Percentiles rank a stretch among this genome's conserved stretches.
phyloP scores from a whole-genome alignment of 1,140 invertebrate species.

The Aphaenogaster floridana region DNA sequence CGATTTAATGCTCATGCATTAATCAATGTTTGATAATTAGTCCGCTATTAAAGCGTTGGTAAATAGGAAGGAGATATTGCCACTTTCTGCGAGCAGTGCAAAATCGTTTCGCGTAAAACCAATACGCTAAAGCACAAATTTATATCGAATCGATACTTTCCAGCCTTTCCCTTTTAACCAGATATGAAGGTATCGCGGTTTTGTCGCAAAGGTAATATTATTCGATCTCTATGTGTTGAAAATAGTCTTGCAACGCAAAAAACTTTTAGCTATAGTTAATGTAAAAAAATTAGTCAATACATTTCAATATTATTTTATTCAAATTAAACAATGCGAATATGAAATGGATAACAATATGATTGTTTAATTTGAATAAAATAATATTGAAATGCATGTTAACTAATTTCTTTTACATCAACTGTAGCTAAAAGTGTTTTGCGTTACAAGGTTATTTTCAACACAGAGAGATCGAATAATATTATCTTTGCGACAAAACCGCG shows the following conservation, averaged over 20 bases:
- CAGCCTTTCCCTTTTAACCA: constrained; percentile 46
- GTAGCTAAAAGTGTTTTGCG: constrained; percentile 25
- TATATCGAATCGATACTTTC: constrained; percentile 48
- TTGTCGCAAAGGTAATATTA: constrained; percentile 22
- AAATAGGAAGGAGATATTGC: constrained; percentile 46
- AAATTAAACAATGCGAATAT: constrained; percentile 12
- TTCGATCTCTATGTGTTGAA: constrained; percentile 8
- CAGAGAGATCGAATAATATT: constrained; percentile 19
- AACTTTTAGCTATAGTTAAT: constrained; percentile 14
- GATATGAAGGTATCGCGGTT: constrained; percentile 27
- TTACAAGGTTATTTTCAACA: constrained; percentile 17
- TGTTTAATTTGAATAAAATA: constrained; percentile 50
- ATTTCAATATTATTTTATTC: constrained; percentile 40
- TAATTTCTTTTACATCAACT: constrained; percentile 36
- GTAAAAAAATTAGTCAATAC: constrained; percentile 43
- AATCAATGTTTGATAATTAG: constrained; percentile 51
- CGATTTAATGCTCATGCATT: constrained; percentile 43
- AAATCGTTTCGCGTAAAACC: constrained; percentile 51
- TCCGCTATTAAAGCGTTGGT: constrained; percentile 44
- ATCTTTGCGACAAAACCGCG: constrained; percentile 18
- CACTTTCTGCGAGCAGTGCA: constrained; percentile 9
- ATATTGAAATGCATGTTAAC: constrained; percentile 10
- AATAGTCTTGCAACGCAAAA: constrained; percentile 23
- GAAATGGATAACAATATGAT: neutral
- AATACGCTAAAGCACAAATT: constrained; percentile 46